phyloP scores from a whole-genome alignment of 1,140 invertebrate genomes.

The Aphelinus atriplicis region DNA sequence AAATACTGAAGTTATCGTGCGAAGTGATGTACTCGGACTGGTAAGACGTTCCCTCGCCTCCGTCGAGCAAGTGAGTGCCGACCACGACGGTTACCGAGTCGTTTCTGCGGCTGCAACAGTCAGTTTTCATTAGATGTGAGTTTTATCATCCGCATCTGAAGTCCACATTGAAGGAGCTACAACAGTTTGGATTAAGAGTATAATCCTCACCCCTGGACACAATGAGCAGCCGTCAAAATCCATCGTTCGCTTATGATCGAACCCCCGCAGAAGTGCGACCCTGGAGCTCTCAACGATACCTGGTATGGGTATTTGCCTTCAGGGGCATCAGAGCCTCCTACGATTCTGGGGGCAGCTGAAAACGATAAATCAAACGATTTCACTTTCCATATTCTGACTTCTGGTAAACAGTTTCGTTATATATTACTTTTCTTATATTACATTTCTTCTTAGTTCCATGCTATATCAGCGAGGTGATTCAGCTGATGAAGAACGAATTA shows the following conservation, averaged over 20 bases:
- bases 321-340: conserved; percentile 47
- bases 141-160: not conserved
- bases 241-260: conserved; percentile 64
- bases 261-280: conserved; percentile 66
- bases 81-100: conserved; percentile 3
- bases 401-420: too few species aligned
- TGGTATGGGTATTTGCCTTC: conserved; percentile 62
- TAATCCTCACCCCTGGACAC: conserved; percentile 46
- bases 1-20: conserved; percentile 56
- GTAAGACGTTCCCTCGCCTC: conserved; percentile 52
- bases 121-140: not conserved
- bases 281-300: conserved; percentile 58
- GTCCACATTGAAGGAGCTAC: not conserved
- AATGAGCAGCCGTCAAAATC: conserved; percentile 69
- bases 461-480: too few species aligned
- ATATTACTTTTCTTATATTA: too few species aligned
- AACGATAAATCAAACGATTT: not conserved
- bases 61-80: not conserved
- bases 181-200: not conserved
- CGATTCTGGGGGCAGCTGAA: conserved; percentile 38
- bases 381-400: too few species aligned
- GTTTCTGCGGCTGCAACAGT: not conserved
- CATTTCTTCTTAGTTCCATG: too few species aligned
- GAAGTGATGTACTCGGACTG: conserved; percentile 48
- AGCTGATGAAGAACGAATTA: too few species aligned